Evolutionary conservation across 2,113 vertebrate species (phyloP).

Genomic region (Baryphthengus martii): DNA sequence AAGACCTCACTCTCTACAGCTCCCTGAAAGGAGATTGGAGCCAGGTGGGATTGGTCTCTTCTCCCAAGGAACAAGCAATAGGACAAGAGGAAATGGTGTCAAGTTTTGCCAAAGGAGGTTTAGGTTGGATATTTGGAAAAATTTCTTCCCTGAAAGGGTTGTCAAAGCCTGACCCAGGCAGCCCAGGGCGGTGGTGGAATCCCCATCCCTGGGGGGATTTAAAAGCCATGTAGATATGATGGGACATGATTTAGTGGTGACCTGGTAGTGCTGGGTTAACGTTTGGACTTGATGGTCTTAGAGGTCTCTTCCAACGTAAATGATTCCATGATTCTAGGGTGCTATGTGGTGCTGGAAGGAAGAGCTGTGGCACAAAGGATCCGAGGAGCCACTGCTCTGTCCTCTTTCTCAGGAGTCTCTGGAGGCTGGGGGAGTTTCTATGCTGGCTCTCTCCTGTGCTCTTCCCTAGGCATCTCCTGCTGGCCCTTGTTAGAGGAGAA

Average conservation of each 20-base stretch:
- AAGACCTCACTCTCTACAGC: neutral
- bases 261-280: too few species aligned
- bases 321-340: too few species aligned
- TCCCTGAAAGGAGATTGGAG: neutral
- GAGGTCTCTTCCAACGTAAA: too few species aligned
- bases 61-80: neutral
- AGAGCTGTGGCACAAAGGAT: neutral
- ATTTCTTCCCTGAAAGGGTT: neutral
- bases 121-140: neutral
- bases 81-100: neutral
- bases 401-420: neutral
- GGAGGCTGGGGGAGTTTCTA: neutral
- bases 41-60: neutral
- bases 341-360: neutral
- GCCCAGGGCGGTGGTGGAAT: neutral
- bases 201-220: neutral
- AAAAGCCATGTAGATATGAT: neutral
- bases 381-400: fast-evolving
- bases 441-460: neutral
- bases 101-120: neutral
- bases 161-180: neutral
- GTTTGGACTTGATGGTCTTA: too few species aligned
- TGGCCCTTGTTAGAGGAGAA: constrained; percentile 7
- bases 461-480: neutral
- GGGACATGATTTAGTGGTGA: too few species aligned